Conservation (phyloP, 2,797 vertebrate species). For the Xenopus petersii region DNA sequence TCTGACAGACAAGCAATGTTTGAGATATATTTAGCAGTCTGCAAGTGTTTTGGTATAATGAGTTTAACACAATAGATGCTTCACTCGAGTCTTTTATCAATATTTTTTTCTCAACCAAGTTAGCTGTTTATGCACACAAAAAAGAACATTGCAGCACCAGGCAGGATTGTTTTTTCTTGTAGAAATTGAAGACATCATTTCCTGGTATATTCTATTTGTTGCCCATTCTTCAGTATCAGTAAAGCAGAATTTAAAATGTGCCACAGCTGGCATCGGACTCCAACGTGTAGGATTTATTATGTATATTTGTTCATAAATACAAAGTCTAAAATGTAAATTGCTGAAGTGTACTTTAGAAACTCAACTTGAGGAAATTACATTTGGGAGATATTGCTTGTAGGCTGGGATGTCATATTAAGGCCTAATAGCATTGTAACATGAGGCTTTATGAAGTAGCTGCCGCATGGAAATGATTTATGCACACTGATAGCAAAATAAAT, state of each 20-base stretch:
- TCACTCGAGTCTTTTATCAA: neutral
- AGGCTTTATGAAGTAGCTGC: slow-evolving; percentile 36
- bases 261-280: neutral
- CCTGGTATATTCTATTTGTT: slow-evolving; percentile 22
- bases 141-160: neutral
- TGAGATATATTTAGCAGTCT: neutral
- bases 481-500: slow-evolving; percentile 26
- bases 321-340: slow-evolving; percentile 18
- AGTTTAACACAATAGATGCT: slow-evolving; percentile 2
- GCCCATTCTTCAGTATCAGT: slow-evolving; percentile 15
- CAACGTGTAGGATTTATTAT: slow-evolving; percentile 25
- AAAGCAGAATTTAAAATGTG: neutral
- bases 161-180: neutral
- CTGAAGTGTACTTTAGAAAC: slow-evolving; percentile 4
- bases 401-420: slow-evolving; percentile 17
- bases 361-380: slow-evolving; percentile 32
- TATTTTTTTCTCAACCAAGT: neutral
- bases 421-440: slow-evolving; percentile 39
- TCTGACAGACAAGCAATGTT: neutral
- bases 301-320: slow-evolving; percentile 24
- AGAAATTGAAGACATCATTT: slow-evolving; percentile 22
- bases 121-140: neutral
- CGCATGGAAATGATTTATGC: slow-evolving; percentile 24
- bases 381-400: slow-evolving; percentile 30
- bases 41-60: neutral